Base-by-base conservation (phyloP, 2,888 invertebrate genomes). In the Torymus auratus region DNA sequence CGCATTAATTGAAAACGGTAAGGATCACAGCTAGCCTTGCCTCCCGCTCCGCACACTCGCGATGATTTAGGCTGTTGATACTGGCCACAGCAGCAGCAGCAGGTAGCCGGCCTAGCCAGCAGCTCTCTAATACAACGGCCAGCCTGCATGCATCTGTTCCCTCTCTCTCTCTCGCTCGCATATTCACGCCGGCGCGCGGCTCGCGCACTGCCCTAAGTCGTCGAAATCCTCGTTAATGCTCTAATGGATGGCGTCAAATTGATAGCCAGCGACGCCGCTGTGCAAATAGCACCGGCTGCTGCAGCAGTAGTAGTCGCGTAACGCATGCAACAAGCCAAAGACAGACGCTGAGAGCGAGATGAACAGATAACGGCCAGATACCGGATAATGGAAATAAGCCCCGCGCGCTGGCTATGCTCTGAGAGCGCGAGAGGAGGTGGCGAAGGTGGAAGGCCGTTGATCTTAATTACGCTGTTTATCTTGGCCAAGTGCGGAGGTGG, bases 181-280 rank as follows among this genome's bases (percentile, higher is more conserved):
- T 61, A 55, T 55, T 61, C 69, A 53, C 71, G 41, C 7, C 7
- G 41, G 41, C 50, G 53, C 69, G 55, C n/a, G 53, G 41, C 41
- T 53, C 69, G 20, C 61, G 41, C 53, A 14, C 20, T 67, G 53
- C 58, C 76, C 83, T 82, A 84, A 86, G 85, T 85, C 84, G 82
- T 79, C 72, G 71, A 83, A 84, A 85, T 83, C 84, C 83, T 71
- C 80, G 82, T 80, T 87, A 87, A 87, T 86, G 83, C 86, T 82
- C 78, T 86, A 88, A 87, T 86, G 84, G 87, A 89, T 86, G 85
- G 84, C 84, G 85, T 83, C 84, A 88, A 87, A 88, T 88, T 87
- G 87, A 87, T 87, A 88, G 86, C 86, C 56, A 23, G 28, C 41
- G 41, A 41, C 7, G 11, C 15, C 15, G 14, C 14, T 13, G 75